These are phyloP conservation scores for Semotilus atromaculatus DNA, from an alignment of 2,797 vertebrate species.

Conservation along the genomic window DNA sequence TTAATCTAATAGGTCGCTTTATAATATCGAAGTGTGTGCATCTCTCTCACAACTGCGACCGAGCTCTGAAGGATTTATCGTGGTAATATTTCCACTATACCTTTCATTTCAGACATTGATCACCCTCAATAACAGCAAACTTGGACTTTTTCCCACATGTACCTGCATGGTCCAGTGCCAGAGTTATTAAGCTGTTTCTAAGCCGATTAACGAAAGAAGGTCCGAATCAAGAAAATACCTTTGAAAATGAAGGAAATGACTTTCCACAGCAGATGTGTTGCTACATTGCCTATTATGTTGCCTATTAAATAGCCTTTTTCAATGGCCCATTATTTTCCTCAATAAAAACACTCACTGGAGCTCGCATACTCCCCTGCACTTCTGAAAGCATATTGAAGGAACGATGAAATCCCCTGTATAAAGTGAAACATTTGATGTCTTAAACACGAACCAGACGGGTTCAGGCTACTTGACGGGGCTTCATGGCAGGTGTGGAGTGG, in stretches of 20 bases:
- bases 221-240: constrained; percentile 71
- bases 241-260: constrained; percentile 80
- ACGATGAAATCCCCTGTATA: constrained; percentile 79
- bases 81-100: constrained; percentile 31
- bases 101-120: constrained; percentile 32
- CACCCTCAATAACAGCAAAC: constrained; percentile 35
- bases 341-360: constrained; percentile 79
- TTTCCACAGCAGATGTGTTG: constrained; percentile 82
- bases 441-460: constrained; percentile 81
- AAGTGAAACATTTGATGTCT: constrained; percentile 82
- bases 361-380: constrained; percentile 60
- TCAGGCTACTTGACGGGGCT: constrained; percentile 57
- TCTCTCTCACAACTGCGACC: constrained; percentile 17
- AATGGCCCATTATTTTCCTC: constrained; percentile 85
- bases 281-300: constrained; percentile 83
- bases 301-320: constrained; percentile 84
- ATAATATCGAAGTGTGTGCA: constrained; percentile 20
- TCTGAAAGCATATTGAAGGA: constrained; percentile 79
- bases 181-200: constrained; percentile 60
- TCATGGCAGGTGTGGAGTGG: constrained; percentile 80
- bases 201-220: constrained; percentile 76
- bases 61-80: constrained; percentile 31
- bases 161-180: constrained; percentile 59
- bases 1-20: constrained; percentile 6
- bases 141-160: constrained; percentile 35